Base-by-base conservation (phyloP, 2,797 vertebrate genomes). In the Nothura maculosa region DNA sequence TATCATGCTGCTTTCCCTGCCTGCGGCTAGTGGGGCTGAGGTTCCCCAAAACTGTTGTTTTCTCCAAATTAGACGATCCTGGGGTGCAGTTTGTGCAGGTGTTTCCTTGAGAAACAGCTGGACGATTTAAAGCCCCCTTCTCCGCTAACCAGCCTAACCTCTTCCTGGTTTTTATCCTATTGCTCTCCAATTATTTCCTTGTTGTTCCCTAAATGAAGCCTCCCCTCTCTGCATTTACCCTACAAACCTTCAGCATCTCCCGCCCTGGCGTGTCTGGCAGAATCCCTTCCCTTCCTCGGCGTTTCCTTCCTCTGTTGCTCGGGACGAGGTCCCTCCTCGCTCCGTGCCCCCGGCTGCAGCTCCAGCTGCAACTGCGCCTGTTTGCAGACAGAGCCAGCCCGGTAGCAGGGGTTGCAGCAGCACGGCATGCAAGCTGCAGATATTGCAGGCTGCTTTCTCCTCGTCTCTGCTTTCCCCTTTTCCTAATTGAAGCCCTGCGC, bases 401-500 rank as follows among this genome's bases (percentile, higher is more conserved):
- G 3, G 55, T 40, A 13, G 2, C 32, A 47, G 3, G 38, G 67
- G 18, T 79, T 47, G 1, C 11, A 0, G 50, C 42, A 3, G 1
- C 3, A 0, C 81, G 5, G 64, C 0, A 1, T 10, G 55, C 0
- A 4, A 20, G 70, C 30, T 12, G 69, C 36, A 19, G 1, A 0
- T 30, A 63, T 20, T 4, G 43, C 50, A 28, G 74, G 25, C 2
- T 38, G 48, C 50, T 38, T 1, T n/a, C 77, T 54, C 57, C 17
- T 43, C 24, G 58, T 32, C 38, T 36, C 4, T 40, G 27, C 42
- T 70, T 69, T 28, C 27, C 16, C 11, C 67, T 5, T 67, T 5
- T 67, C 68, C 67, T 7, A 0, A 17, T 28, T 17, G 25, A 4
- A 57, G 2, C 1, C 2, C 75, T 48, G 75, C 18, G n/a, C 64